Conservation (phyloP, 2,888 invertebrate species). For the Halictus ligatus region DNA sequence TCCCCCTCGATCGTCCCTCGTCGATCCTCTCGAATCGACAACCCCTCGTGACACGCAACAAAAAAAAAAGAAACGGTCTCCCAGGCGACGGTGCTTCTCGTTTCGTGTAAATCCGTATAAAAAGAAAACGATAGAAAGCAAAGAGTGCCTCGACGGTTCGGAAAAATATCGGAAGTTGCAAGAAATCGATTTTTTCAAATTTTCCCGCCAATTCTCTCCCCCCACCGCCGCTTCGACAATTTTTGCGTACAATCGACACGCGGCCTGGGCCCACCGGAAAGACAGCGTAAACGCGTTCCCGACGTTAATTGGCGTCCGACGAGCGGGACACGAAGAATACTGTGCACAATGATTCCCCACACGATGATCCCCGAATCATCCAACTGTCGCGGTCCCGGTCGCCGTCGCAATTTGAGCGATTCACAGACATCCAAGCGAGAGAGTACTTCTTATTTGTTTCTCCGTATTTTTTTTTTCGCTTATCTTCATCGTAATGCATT, state of each 20-base stretch:
- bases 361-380: background rate
- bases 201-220: background rate
- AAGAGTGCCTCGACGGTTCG: background rate
- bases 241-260: background rate
- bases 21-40: background rate
- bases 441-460: constrained; percentile 53
- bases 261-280: constrained; percentile 34
- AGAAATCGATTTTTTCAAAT: background rate
- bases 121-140: background rate
- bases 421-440: constrained; percentile 73
- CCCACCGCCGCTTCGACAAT: background rate
- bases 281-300: constrained; percentile 30
- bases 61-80: background rate
- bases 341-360: constrained; percentile 1
- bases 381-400: constrained; percentile 29
- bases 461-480: constrained; percentile 26
- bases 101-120: background rate
- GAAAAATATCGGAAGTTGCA: background rate
- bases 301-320: constrained; percentile 33
- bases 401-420: constrained; percentile 69
- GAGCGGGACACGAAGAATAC: constrained; percentile 16
- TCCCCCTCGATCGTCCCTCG: background rate
- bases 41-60: background rate
- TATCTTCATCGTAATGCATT: constrained; percentile 18
- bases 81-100: too few relatives aligned